Evolutionary conservation across 1,140 invertebrate species (phyloP).

Genomic region (Meloidogyne floridensis): DNA sequence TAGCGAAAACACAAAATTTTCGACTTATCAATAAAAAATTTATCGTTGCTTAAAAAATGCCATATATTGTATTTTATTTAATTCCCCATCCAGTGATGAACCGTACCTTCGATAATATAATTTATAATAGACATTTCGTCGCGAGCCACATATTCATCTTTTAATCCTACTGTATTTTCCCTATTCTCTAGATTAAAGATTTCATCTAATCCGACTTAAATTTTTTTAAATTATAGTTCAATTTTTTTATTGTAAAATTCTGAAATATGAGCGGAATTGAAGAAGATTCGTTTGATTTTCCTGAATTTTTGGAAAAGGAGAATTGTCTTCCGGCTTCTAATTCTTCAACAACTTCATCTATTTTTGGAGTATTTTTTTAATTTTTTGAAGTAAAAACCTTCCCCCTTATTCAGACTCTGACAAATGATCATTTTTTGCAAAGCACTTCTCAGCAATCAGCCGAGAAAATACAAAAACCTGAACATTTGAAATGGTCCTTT

Average conservation of each 20-base stretch:
- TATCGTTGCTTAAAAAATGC: too few species aligned
- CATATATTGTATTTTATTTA: too few species aligned
- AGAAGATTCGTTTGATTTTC: conserved; percentile 9
- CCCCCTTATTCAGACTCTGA: not conserved
- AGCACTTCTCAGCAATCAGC: conserved; percentile 16
- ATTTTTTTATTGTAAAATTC: not conserved
- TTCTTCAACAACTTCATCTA: not conserved
- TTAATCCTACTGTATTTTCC: too few species aligned
- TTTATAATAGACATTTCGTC: too few species aligned
- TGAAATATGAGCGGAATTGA: not conserved
- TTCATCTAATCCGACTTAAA: too few species aligned
- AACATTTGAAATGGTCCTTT: not conserved
- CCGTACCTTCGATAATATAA: too few species aligned
- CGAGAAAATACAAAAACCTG: not conserved
- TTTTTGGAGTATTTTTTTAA: too few species aligned
- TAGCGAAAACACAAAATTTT: too few species aligned
- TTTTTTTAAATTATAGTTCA: not conserved
- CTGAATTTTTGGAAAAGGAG: conserved; percentile 10
- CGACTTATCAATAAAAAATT: too few species aligned
- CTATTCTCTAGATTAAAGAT: too few species aligned
- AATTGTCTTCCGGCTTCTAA: not conserved
- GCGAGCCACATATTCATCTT: too few species aligned
- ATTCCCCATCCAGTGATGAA: too few species aligned
- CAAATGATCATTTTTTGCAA: not conserved
- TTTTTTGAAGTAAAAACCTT: not conserved